A percentile compares a stretch with the other conserved stretches of the same genome.
These are phyloP conservation scores for Troides helena DNA, from an alignment of 2,888 invertebrate genomes.

Conservation along the genomic window DNA sequence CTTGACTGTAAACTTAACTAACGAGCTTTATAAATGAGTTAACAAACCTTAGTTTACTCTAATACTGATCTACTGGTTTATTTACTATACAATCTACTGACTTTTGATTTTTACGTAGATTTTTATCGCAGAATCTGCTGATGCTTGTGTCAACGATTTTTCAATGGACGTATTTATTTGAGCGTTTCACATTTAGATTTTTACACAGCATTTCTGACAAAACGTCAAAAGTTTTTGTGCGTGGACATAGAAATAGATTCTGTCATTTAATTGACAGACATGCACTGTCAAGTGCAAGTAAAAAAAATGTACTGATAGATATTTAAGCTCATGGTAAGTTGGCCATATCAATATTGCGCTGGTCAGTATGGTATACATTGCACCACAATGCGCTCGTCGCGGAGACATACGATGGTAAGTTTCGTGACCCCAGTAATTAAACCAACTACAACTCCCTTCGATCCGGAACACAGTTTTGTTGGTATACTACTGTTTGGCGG, in stretches of 20 bases:
- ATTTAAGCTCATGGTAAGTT: no score
- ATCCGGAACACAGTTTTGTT: no score
- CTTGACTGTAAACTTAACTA: conserved; percentile 23
- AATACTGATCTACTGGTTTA: conserved; percentile 4
- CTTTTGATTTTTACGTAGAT: not conserved
- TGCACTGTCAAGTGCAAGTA: no score
- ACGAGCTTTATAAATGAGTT: conserved; percentile 16
- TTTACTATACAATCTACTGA: not conserved
- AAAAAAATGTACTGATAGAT: no score
- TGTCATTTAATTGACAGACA: not conserved
- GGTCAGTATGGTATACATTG: no score
- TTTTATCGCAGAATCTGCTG: not conserved
- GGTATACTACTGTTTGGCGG: no score
- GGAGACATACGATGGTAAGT: no score
- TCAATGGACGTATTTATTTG: not conserved
- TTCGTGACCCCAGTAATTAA: no score
- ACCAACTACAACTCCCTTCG: no score
- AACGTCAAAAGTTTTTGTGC: not conserved
- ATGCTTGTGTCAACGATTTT: not conserved
- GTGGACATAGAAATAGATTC: not conserved
- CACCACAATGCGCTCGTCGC: no score
- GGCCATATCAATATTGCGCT: no score
- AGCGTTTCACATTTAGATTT: not conserved
- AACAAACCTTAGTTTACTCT: conserved; percentile 10
- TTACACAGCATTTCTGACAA: not conserved